phyloP scores from a whole-genome alignment of 1,140 invertebrate species.

The Capitella teleta region DNA sequence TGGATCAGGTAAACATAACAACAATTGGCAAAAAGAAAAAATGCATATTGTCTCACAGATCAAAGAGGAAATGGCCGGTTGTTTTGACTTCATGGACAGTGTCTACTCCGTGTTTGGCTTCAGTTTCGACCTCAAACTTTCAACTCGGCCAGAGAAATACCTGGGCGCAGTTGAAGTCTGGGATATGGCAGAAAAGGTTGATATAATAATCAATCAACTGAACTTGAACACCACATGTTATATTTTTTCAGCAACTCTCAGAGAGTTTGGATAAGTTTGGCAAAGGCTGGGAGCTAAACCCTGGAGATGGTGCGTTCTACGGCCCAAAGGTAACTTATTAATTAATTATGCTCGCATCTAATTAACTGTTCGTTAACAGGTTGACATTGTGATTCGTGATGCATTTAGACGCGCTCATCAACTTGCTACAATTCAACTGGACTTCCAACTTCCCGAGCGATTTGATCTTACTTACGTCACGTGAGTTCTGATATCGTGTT shows the following conservation, averaged over 20 bases:
- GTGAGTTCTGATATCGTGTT: conserved; percentile 38
- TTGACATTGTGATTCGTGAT: conserved; percentile 95
- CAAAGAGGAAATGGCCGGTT: conserved; percentile 67
- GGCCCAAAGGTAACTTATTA: conserved; percentile 66
- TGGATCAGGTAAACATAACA: conserved; percentile 58
- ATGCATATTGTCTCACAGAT: too few relatives aligned
- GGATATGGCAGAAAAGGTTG: conserved; percentile 46
- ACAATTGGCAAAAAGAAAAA: too few relatives aligned
- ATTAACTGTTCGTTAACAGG: too few relatives aligned
- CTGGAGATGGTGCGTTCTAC: conserved; percentile 94
- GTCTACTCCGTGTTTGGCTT: conserved; percentile 92
- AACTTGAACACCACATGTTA: background rate
- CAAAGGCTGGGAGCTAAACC: conserved; percentile 74
- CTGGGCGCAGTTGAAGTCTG: conserved; percentile 81
- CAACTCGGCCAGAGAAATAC: conserved; percentile 90
- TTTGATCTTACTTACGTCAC: conserved; percentile 76
- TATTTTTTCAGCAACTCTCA: conserved; percentile 53
- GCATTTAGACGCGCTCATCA: conserved; percentile 80
- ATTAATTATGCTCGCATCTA: background rate
- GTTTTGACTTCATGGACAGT: conserved; percentile 74
- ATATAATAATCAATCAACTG: background rate
- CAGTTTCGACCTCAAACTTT: conserved; percentile 79
- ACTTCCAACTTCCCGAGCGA: conserved; percentile 89
- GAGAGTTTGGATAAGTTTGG: conserved; percentile 81
- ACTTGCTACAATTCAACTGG: conserved; percentile 95